phyloP scores from a whole-genome alignment of 2,113 vertebrate genomes.

The Apteryx mantelli region DNA sequence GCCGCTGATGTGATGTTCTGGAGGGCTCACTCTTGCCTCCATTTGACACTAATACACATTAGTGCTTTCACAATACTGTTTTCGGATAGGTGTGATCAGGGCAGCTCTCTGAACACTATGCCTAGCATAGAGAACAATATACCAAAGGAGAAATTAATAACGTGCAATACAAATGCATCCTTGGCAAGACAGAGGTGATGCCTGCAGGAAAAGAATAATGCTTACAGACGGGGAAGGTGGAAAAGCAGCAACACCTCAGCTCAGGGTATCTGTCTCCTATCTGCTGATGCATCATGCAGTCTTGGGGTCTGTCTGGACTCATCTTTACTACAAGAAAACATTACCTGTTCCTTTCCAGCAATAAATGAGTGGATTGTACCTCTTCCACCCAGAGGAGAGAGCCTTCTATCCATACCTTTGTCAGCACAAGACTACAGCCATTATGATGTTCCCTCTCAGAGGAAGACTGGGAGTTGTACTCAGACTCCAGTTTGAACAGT shows the following conservation, averaged over 20 bases:
- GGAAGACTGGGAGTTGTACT: background rate
- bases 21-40: background rate
- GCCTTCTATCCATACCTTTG: background rate
- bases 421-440: background rate
- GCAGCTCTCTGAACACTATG: background rate
- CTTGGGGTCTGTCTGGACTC: background rate
- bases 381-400: background rate
- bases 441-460: background rate
- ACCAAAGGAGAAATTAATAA: background rate
- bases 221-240: background rate
- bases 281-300: background rate
- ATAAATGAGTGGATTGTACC: background rate
- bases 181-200: background rate
- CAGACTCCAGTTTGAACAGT: accelerated
- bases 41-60: background rate
- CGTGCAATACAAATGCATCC: background rate
- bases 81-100: background rate
- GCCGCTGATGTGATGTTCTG: background rate
- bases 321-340: background rate
- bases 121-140: accelerated
- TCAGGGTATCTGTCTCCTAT: background rate
- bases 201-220: background rate
- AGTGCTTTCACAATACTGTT: background rate
- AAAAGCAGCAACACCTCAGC: background rate
- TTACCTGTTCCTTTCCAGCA: background rate